Percentiles rank a stretch among this genome's conserved stretches.
Evolutionary conservation across 2,113 vertebrate genomes (phyloP).

Genomic region (Muntiacus reevesi): DNA sequence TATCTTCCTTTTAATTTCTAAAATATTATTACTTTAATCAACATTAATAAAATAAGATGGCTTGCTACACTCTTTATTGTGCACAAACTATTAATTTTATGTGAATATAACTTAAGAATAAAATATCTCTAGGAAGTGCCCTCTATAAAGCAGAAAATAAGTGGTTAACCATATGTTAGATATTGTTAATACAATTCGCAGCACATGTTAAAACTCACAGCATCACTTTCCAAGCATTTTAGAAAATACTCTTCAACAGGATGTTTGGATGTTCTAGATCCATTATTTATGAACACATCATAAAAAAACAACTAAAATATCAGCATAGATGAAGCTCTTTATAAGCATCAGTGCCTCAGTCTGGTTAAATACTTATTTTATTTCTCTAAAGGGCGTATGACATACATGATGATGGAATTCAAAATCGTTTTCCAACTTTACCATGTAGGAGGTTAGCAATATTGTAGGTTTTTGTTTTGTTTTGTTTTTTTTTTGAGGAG

Average conservation of each 20-base stretch:
- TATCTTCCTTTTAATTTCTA: background rate
- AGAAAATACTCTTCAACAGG: background rate
- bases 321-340: background rate
- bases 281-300: background rate
- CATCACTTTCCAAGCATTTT: background rate
- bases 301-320: background rate
- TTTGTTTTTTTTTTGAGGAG: background rate
- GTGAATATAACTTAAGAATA: background rate
- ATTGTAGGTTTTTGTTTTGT: background rate
- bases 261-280: background rate
- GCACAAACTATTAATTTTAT: background rate
- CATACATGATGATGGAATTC: background rate
- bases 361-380: background rate
- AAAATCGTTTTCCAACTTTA: background rate
- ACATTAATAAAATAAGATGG: background rate
- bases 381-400: background rate
- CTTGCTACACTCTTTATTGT: background rate
- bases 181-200: background rate
- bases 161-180: background rate
- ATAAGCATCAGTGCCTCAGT: background rate
- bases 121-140: background rate
- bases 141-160: background rate
- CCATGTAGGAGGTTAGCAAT: background rate
- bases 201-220: background rate
- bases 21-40: background rate